These are phyloP conservation scores for Theonella swinhoei DNA, from an alignment of 37 sponge, comb jelly and placozoan species.

Conservation along the genomic window DNA sequence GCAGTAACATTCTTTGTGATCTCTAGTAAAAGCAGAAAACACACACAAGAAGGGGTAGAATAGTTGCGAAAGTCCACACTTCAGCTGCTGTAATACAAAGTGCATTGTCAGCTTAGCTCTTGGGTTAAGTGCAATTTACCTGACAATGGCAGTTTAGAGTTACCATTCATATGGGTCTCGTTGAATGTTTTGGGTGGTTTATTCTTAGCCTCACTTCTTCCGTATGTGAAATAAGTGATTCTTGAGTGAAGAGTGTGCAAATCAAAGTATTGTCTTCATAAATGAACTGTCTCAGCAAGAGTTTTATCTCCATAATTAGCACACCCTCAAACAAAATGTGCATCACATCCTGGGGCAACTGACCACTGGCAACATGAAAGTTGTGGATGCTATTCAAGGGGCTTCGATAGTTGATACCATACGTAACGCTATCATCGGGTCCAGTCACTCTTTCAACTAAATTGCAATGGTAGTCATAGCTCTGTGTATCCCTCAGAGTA, in stretches of 20 bases:
- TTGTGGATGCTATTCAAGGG: conserved; percentile 20
- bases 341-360: conserved; percentile 62
- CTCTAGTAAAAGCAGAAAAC: conserved; percentile 35
- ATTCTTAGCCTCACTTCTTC: conserved; percentile 12
- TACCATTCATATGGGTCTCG: background rate
- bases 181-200: conserved; percentile 15
- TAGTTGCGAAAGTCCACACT: conserved; percentile 7
- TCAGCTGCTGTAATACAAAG: background rate
- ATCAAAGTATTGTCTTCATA: conserved; percentile 17
- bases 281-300: conserved; percentile 16
- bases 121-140: background rate
- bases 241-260: conserved; percentile 21
- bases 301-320: conserved; percentile 4
- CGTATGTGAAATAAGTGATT: conserved; percentile 5
- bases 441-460: conserved; percentile 5
- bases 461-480: conserved; percentile 42
- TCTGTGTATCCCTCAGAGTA: background rate
- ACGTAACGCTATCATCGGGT: conserved; percentile 13
- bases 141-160: background rate
- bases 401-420: conserved; percentile 45
- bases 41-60: conserved; percentile 26
- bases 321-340: conserved; percentile 58
- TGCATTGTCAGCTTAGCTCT: background rate
- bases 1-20: conserved; percentile 3
- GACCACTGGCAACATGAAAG: conserved; percentile 48